Evolutionary conservation across 2,888 invertebrate species (phyloP).

Genomic region (Microchrysa polita): DNA sequence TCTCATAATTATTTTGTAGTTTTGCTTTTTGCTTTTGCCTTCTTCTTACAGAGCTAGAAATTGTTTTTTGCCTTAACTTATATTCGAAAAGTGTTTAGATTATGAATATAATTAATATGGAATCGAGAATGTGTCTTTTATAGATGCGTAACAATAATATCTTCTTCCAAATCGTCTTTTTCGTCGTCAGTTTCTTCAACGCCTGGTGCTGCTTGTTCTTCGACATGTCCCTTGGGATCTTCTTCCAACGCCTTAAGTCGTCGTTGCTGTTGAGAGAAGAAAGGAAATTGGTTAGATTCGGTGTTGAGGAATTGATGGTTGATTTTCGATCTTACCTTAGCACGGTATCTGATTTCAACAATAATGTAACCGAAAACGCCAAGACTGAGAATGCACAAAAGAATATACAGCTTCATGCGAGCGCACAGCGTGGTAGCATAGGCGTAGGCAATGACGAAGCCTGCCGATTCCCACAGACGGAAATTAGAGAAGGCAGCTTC

Average conservation of each 20-base stretch:
- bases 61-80: conserved; percentile 32
- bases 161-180: conserved; percentile 88
- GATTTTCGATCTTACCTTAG: conserved; percentile 70
- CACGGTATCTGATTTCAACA: conserved; percentile 83
- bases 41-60: conserved; percentile 5
- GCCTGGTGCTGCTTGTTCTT: conserved; percentile 57
- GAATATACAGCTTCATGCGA: conserved; percentile 84
- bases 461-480: conserved; percentile 88
- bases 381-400: conserved; percentile 77
- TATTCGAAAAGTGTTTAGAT: conserved; percentile 1
- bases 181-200: conserved; percentile 86
- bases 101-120: background rate
- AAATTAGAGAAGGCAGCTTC: conserved; percentile 93
- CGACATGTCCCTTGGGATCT: conserved; percentile 66
- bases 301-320: background rate
- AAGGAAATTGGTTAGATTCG: background rate
- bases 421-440: conserved; percentile 89
- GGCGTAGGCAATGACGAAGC: conserved; percentile 89
- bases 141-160: conserved; percentile 86
- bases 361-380: conserved; percentile 82
- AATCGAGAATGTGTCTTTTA: conserved; percentile 61
- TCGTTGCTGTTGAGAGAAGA: conserved; percentile 65
- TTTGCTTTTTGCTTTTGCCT: too few species aligned
- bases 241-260: conserved; percentile 79
- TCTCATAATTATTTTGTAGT: too few species aligned